Percentiles rank a stretch among this genome's conserved stretches.
phyloP scores from a whole-genome alignment of 2,888 invertebrate genomes.

The Drosophila kokeensis region DNA sequence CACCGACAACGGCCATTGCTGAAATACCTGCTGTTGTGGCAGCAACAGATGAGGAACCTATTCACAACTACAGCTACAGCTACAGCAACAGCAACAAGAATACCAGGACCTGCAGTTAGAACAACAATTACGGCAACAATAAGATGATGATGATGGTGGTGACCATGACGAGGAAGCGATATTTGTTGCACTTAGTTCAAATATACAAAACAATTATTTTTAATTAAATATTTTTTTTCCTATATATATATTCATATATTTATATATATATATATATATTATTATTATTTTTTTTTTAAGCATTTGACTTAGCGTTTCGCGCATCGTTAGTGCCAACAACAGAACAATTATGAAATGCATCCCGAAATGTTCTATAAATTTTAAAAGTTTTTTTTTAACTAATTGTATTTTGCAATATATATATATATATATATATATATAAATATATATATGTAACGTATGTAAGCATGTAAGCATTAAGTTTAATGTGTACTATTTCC shows the following conservation, averaged over 20 bases:
- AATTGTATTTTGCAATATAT: conserved; percentile 56
- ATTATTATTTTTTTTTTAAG: conserved; percentile 17
- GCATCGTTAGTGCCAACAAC: conserved; percentile 68
- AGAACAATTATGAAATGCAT: conserved; percentile 32
- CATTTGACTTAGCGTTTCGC: conserved; percentile 34
- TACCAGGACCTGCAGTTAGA: conserved; percentile 19
- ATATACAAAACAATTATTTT: conserved; percentile 44
- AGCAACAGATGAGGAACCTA: conserved; percentile 11
- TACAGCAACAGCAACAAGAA: conserved; percentile 23
- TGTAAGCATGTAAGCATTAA: conserved; percentile 31
- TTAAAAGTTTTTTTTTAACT: conserved; percentile 36
- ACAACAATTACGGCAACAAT: conserved; percentile 15
- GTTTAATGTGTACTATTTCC: conserved; percentile 23
- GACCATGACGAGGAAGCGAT: conserved; percentile 16
- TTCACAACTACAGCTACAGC: conserved; percentile 7
- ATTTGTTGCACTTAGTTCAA: conserved; percentile 55
- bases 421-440: conserved; percentile 39
- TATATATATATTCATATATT: neutral
- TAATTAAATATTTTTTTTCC: neutral
- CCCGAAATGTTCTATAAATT: conserved; percentile 33
- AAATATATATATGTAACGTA: conserved; percentile 35
- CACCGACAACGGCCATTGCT: conserved; percentile 59
- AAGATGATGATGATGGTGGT: neutral
- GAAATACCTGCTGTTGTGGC: conserved; percentile 46
- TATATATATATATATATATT: neutral